Base-by-base conservation (phyloP, 2,113 vertebrate genomes). In the Gasterosteus nipponicus region DNA sequence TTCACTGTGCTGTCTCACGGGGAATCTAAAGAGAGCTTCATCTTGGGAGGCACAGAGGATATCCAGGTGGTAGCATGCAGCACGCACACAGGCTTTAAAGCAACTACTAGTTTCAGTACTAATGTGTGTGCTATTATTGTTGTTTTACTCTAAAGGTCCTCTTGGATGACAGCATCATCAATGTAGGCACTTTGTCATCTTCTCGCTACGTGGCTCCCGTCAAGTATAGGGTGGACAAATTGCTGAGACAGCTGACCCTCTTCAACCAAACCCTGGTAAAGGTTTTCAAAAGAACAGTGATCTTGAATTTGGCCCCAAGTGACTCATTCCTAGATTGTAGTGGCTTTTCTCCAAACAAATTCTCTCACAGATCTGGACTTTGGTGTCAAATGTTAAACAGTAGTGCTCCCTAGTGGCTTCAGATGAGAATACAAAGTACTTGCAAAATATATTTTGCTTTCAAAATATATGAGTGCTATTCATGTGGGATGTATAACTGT, bases 201-300 rank as follows among this genome's bases (percentile, higher is more conserved):
- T 96, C 95, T 39, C 93, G 93, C 46, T 95, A 95, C 0, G 83
- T 94, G 5, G 89, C 88, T 7, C 94, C 95, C 31, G 92, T 96
- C 73, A 95, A 95, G 82, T 0, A 62, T 35, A 89, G 83, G 33
- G 94, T 96, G 61, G 94, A 95, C 11, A 91, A 94, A 3, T 91
- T 93, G 93, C 95, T 95, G 73, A 92, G 80, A 35, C 92, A 95
- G 39, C 91, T 96, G 38, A 72, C 75, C 12, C 89, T 95, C 44
- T 96, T 96, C 91, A 96, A 89, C 90, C 93, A 95, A 78, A 96
- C 95, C 41, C 84, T 97, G 94, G 95, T 97, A 82, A 92, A 91
- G 22, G 10, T 10, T 57, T 38, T 16, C 2, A 74, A 16, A 54
- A 69, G 0, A 33, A 44, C 14, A 35, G 7, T 54, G 7, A 60